Base-by-base conservation (phyloP, 2,113 vertebrate genomes). In the Phodopus roborovskii region DNA sequence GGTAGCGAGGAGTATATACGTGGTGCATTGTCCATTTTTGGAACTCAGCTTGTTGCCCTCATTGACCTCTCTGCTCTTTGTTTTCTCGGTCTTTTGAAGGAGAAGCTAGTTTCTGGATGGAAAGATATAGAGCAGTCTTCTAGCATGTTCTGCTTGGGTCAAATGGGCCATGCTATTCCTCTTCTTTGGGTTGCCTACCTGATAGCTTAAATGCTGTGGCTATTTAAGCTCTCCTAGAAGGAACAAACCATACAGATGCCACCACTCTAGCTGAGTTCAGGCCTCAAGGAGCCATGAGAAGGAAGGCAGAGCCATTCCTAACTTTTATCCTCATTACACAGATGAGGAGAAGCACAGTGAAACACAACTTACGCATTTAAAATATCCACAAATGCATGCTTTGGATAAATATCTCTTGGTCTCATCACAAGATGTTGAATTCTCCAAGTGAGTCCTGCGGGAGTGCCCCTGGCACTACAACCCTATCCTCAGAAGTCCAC, bases 1-100 rank as follows among this genome's bases (percentile, higher is more conserved):
- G 33, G 36, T 13, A 50, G 50, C 10, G 2, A 24, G 24, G n/a
- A 53, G 3, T 33, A 16, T 2, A 3, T 0, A 0, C 33, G 45
- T 45, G 8, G 62, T 20, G 36, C 60, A 64, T 1, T 17, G 45
- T 30, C 22, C 4, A 4, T 79, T 64, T 83, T 42, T 9, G 2
- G 82, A 12, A 22, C n/a, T 75, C 16, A 58, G 24, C 9, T 74
- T 17, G 15, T 24, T 53, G n/a, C 4, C 6, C 22, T 36, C 15
- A 0, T 30, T 53, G 19, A 8, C 33, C 58, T 48, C 19, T 79
- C 30, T 77, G 60, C 36, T 90, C 62, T 94, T 9, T 13, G 15
- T 15, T 19, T 30, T 53, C 56, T 90, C 0, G 30, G 75, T 28
- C 33, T 74, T 45, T 93, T 75, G 50, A 56, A 66, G 71, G 36